Percentiles rank a stretch among this genome's conserved stretches.
Evolutionary conservation across 2,888 invertebrate species (phyloP).

Genomic region (Sarcophaga variegata): DNA sequence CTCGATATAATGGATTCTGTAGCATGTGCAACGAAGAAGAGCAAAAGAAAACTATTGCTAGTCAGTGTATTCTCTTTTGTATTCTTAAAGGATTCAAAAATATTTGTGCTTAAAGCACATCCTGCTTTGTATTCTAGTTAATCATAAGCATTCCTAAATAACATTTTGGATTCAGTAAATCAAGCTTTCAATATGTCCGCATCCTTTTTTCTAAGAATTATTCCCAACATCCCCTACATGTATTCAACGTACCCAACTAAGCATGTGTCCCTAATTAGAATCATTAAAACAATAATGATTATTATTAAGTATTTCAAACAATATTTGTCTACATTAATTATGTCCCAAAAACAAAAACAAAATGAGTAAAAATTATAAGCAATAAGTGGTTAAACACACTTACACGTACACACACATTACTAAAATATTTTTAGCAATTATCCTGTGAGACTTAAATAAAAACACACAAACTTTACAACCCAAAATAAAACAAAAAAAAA

Average conservation of each 20-base stretch:
- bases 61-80: too few species aligned
- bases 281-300: conserved; percentile 8
- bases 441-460: conserved; percentile 42
- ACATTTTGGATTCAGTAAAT: too few species aligned
- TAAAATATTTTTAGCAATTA: conserved; percentile 54
- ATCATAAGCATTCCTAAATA: too few species aligned
- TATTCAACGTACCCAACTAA: not conserved
- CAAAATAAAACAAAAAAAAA: not conserved
- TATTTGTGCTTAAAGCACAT: too few species aligned
- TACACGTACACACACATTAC: conserved; percentile 31
- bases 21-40: too few species aligned
- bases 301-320: conserved; percentile 1
- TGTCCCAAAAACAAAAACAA: conserved; percentile 13
- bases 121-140: too few species aligned
- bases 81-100: too few species aligned
- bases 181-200: too few species aligned
- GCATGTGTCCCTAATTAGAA: conserved; percentile 28
- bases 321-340: conserved; percentile 49
- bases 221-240: too few species aligned
- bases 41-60: too few species aligned
- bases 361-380: conserved; percentile 32
- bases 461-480: conserved; percentile 30
- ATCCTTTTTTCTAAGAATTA: too few species aligned
- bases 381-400: not conserved
- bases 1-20: too few species aligned